These are phyloP conservation scores for Muntiacus muntjak DNA, from an alignment of 2,113 vertebrate species.

Conservation along the genomic window DNA sequence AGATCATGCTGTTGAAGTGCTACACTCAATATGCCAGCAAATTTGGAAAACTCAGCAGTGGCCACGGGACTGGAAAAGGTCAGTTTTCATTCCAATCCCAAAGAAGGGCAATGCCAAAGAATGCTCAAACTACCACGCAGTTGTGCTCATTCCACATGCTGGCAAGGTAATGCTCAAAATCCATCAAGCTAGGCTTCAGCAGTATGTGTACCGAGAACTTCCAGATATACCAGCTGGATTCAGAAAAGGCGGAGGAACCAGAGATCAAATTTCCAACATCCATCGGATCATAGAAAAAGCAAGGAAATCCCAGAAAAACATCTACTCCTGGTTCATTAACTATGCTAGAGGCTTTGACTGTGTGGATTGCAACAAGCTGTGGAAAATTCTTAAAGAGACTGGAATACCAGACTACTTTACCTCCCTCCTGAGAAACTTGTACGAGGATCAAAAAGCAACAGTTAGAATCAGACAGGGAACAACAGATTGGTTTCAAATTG, in stretches of 20 bases:
- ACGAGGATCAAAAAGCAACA: neutral
- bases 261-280: neutral
- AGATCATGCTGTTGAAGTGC: neutral
- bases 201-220: neutral
- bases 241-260: neutral
- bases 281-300: neutral
- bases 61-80: neutral
- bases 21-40: neutral
- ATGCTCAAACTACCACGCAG: neutral
- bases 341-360: neutral
- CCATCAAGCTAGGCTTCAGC: neutral
- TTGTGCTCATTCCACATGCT: neutral
- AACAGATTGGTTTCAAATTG: neutral
- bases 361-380: neutral
- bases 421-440: neutral
- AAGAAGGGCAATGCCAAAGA: neutral
- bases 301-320: neutral
- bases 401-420: neutral
- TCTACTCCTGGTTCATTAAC: neutral
- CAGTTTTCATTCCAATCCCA: neutral
- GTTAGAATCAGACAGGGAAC: neutral
- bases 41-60: neutral
- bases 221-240: neutral
- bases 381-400: neutral
- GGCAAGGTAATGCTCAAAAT: neutral